Percentiles rank a stretch among this genome's conserved stretches.
phyloP scores from a whole-genome alignment of 2,797 vertebrate genomes.

The Potorous gilbertii region DNA sequence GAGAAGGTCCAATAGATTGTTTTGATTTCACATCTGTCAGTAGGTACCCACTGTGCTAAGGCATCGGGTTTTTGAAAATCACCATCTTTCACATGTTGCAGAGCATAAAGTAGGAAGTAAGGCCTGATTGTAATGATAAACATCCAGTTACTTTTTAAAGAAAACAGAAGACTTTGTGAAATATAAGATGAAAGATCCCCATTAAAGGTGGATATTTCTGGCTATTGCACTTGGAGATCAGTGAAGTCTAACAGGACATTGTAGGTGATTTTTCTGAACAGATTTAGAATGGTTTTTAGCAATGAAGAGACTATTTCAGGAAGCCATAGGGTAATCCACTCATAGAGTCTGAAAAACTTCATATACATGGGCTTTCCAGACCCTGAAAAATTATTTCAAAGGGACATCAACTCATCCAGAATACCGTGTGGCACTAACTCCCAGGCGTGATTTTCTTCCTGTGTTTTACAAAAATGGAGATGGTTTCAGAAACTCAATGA shows the following conservation, averaged over 20 bases:
- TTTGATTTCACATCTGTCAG: conserved; percentile 3
- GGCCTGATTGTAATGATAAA: not conserved
- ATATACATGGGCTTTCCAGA: conserved; percentile 35
- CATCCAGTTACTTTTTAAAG: conserved; percentile 68
- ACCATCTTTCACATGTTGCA: conserved; percentile 18
- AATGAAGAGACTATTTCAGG: conserved; percentile 70
- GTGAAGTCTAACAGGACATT: conserved; percentile 59
- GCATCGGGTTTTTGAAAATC: not conserved
- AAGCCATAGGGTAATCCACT: conserved; percentile 59
- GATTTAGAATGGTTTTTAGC: conserved; percentile 64
- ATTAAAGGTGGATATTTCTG: conserved; percentile 64
- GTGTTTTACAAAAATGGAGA: conserved; percentile 13
- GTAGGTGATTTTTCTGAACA: conserved; percentile 49
- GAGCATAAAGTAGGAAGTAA: conserved; percentile 48
- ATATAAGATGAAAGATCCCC: conserved; percentile 60
- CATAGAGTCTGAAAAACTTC: conserved; percentile 54
- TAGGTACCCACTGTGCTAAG: not conserved
- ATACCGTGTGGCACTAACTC: accelerated
- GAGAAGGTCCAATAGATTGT: not conserved
- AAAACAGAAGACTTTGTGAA: conserved; percentile 60
- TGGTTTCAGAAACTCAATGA: conserved; percentile 56
- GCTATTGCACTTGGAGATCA: conserved; percentile 44
- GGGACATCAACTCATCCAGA: conserved; percentile 18
- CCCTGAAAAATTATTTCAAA: conserved; percentile 22
- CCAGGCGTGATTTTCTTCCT: not conserved